A percentile compares a stretch with the other conserved stretches of the same genome.
phyloP scores from a whole-genome alignment of 2,888 invertebrate genomes.

The Callinectes sapidus region DNA sequence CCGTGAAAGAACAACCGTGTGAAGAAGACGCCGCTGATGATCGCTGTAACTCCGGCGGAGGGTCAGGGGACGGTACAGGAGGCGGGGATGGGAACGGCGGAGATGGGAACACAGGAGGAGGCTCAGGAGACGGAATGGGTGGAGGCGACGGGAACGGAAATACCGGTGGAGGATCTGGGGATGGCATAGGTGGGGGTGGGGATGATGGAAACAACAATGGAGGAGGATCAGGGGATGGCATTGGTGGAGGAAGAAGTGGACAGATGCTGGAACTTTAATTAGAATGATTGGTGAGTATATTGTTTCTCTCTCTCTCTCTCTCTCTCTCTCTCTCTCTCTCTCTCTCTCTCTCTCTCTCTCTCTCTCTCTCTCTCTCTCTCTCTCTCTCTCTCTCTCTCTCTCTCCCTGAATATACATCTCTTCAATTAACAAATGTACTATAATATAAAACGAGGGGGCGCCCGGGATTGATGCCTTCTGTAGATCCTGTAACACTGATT shows the following conservation, averaged over 20 bases:
- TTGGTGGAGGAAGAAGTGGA: not conserved
- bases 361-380: not conserved
- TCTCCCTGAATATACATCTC: not conserved
- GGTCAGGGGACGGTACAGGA: not conserved
- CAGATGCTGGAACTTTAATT: not conserved
- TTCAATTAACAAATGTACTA: not conserved
- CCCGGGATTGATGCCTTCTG: not conserved
- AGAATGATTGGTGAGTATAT: not conserved
- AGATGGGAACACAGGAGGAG: not conserved
- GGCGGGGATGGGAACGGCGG: not conserved
- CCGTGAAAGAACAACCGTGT: not conserved
- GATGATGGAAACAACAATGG: not conserved
- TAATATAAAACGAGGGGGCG: not conserved
- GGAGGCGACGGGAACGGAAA: not conserved
- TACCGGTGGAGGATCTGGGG: too few species aligned
- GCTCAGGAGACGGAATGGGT: not conserved
- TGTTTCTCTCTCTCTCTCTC: not conserved
- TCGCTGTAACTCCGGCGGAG: not conserved
- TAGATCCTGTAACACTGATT: too few species aligned
- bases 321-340: too few species aligned
- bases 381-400: not conserved
- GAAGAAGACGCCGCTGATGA: not conserved
- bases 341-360: not conserved
- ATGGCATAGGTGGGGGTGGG: too few species aligned
- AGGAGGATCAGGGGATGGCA: not conserved